These are phyloP conservation scores for Machimus atricapillus DNA, from an alignment of 2,888 invertebrate species.

Conservation along the genomic window DNA sequence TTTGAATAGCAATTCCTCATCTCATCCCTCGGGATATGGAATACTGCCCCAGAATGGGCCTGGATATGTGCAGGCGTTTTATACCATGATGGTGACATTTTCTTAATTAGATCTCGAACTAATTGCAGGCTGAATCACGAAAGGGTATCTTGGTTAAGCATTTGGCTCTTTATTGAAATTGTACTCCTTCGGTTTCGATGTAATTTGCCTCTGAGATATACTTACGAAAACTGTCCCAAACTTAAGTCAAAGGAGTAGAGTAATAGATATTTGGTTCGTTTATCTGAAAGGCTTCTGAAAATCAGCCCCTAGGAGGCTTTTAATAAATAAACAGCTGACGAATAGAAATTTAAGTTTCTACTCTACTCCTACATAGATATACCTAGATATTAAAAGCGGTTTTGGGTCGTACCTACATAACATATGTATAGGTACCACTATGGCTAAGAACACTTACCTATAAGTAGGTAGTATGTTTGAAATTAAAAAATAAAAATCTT, in stretches of 20 bases:
- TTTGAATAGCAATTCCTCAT: slow-evolving; percentile 10
- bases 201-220: neutral
- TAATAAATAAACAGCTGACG: neutral
- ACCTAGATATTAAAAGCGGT: no score
- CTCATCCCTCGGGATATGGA: neutral
- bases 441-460: no score
- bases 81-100: neutral
- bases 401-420: no score
- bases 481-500: no score
- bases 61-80: neutral
- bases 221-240: neutral
- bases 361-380: no score
- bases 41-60: neutral
- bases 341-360: neutral
- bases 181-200: neutral
- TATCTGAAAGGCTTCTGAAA: neutral
- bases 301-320: neutral
- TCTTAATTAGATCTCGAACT: neutral
- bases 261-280: neutral
- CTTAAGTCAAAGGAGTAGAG: neutral
- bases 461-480: no score
- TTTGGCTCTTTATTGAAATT: neutral
- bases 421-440: no score
- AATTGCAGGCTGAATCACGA: neutral
- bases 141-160: neutral